These are phyloP conservation scores for Sternotherus odoratus DNA, from an alignment of 2,797 vertebrate genomes.

Conservation along the genomic window DNA sequence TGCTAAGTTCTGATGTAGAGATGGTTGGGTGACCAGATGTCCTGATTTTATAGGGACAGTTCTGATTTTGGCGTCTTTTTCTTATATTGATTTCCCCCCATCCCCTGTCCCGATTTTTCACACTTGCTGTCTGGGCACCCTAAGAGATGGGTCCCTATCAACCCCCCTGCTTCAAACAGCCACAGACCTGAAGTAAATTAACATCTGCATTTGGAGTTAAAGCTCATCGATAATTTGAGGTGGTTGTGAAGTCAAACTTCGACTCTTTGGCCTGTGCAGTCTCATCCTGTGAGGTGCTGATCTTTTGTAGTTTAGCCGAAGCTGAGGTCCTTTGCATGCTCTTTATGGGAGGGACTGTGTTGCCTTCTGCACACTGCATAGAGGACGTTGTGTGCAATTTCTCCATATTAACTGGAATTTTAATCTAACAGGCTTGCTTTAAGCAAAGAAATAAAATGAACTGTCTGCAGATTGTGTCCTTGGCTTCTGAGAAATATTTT, in stretches of 20 bases:
- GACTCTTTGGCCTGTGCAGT: background rate
- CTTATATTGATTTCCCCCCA: too few relatives aligned
- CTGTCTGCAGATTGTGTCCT: conserved; percentile 56
- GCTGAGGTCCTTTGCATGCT: background rate
- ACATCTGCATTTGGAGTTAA: background rate
- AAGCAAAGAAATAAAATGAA: conserved; percentile 70
- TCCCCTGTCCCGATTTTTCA: too few relatives aligned
- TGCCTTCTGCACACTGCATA: background rate
- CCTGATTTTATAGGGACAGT: too few relatives aligned
- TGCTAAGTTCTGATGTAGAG: background rate
- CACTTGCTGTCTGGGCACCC: too few relatives aligned
- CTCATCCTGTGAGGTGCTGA: conserved; percentile 28
- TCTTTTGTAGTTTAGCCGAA: conserved; percentile 31
- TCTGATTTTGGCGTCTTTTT: too few relatives aligned
- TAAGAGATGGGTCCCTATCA: background rate
- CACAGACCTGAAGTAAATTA: conserved; percentile 22
- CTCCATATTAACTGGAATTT: conserved; percentile 55
- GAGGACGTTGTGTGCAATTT: conserved; percentile 28
- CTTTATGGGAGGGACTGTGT: background rate
- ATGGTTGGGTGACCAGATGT: too few relatives aligned
- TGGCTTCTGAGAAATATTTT: conserved; percentile 55
- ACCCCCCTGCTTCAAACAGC: background rate
- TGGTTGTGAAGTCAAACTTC: background rate
- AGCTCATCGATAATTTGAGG: conserved; percentile 17
- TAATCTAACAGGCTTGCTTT: conserved; percentile 61